phyloP scores from a whole-genome alignment of 2,797 vertebrate species.

The Pelodytes ibericus region DNA sequence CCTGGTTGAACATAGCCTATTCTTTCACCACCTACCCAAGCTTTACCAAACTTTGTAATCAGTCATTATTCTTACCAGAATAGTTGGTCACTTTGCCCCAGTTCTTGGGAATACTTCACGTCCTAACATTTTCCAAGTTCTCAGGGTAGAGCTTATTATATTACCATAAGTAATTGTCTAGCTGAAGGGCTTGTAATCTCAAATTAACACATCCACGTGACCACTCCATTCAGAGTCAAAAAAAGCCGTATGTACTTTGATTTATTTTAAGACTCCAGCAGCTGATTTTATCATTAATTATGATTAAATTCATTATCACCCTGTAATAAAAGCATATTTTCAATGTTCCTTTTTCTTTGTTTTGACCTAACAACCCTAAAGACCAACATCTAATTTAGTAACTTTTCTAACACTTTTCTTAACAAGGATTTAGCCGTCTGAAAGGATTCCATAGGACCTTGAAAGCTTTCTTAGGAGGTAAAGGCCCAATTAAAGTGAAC shows the following conservation, averaged over 20 bases:
- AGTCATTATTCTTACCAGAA: background rate
- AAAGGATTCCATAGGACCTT: background rate
- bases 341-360: background rate
- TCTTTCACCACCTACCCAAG: too few species aligned
- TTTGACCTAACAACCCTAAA: background rate
- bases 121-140: background rate
- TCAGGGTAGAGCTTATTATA: background rate
- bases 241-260: background rate
- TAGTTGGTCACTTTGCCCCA: background rate
- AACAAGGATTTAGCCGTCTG: background rate
- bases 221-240: background rate
- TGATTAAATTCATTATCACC: background rate
- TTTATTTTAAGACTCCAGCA: background rate
- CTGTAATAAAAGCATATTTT: background rate
- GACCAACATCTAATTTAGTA: background rate
- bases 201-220: background rate
- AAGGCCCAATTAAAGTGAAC: slow-evolving; percentile 35
- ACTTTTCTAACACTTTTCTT: background rate
- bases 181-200: background rate
- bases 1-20: too few species aligned
- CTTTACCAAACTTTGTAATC: too few species aligned
- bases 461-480: slow-evolving; percentile 17
- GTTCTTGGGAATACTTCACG: background rate
- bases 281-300: background rate
- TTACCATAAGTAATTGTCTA: slow-evolving; percentile 2